Conservation (phyloP, 2,113 vertebrate species). For the Meriones unguiculatus region DNA sequence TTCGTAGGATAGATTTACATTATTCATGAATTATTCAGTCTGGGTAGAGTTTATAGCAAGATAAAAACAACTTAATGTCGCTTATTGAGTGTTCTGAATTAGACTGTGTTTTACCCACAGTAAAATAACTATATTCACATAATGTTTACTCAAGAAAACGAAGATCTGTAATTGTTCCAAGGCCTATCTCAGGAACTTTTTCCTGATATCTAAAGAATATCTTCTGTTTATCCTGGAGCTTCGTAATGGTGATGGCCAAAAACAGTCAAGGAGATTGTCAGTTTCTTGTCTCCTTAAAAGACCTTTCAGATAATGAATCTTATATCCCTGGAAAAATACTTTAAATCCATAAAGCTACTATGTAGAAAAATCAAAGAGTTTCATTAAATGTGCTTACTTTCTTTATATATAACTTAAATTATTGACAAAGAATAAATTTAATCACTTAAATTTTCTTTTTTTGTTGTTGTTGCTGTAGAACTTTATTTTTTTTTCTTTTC, state of each 20-base stretch:
- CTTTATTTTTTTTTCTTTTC: too few relatives aligned
- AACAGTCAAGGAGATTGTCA: not conserved
- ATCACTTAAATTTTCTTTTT: not conserved
- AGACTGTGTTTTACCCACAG: not conserved
- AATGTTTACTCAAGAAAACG: not conserved
- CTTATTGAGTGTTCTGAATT: not conserved
- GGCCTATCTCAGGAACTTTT: not conserved
- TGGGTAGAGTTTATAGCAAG: not conserved
- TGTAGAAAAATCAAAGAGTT: not conserved
- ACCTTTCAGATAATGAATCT: not conserved
- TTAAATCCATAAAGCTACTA: not conserved
- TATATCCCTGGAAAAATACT: not conserved
- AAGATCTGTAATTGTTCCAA: not conserved
- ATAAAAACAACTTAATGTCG: not conserved
- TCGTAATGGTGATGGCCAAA: not conserved
- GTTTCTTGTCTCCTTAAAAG: not conserved
- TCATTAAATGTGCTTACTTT: not conserved
- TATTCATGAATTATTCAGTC: not conserved
- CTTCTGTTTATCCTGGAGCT: not conserved
- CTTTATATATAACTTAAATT: not conserved
- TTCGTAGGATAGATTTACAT: not conserved
- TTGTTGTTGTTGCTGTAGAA: too few relatives aligned
- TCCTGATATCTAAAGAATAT: not conserved
- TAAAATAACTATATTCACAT: not conserved
- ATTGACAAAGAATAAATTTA: not conserved